These are phyloP conservation scores for Nasonia giraulti DNA, from an alignment of 1,140 invertebrate genomes.

Conservation along the genomic window DNA sequence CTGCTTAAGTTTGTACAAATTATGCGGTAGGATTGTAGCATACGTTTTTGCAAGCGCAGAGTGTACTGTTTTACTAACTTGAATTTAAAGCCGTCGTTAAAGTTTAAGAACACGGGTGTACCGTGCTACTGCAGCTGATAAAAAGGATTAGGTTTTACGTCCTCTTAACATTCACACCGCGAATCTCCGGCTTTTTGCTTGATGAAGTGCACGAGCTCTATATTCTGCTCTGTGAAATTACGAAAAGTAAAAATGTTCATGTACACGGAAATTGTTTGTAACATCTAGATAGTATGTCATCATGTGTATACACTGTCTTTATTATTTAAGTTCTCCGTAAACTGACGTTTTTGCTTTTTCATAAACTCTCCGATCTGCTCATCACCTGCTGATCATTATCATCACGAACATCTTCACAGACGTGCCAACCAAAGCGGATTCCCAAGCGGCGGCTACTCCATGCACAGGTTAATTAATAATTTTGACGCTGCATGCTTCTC, in stretches of 20 bases:
- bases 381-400: background rate
- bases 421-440: slow-evolving; percentile 71
- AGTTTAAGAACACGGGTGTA: background rate
- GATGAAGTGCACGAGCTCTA: background rate
- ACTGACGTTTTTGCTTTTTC: background rate
- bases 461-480: slow-evolving; percentile 73
- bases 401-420: slow-evolving; percentile 54
- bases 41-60: background rate
- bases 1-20: too few species aligned
- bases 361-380: background rate
- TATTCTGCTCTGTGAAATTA: background rate
- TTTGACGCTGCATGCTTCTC: slow-evolving; percentile 68
- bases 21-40: too few species aligned
- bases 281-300: background rate
- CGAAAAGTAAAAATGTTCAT: too few species aligned
- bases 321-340: background rate
- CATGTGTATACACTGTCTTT: too few species aligned
- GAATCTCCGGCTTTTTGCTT: background rate
- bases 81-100: background rate
- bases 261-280: background rate
- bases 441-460: slow-evolving; percentile 66
- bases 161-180: background rate
- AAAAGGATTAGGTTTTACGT: background rate
- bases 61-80: background rate
- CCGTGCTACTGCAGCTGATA: background rate